These are phyloP conservation scores for Epinotia ramella DNA, from an alignment of 2,888 invertebrate genomes.

Conservation along the genomic window DNA sequence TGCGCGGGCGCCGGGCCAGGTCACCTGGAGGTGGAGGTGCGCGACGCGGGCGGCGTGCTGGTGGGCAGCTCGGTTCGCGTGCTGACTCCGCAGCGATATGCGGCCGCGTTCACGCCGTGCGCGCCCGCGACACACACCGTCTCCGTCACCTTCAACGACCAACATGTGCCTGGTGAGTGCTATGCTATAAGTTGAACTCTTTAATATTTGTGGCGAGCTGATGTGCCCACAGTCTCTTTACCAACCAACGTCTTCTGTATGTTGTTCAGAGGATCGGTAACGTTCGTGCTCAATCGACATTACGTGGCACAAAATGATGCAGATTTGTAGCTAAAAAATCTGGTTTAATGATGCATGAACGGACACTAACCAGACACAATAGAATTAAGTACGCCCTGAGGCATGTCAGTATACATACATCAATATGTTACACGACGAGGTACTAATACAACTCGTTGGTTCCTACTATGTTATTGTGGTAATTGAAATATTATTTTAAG, in stretches of 20 bases:
- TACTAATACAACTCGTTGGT: too few relatives aligned
- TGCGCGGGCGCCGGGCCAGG: constrained; percentile 98
- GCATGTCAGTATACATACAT: too few relatives aligned
- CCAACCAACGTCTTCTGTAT: too few relatives aligned
- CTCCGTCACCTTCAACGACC: constrained; percentile 97
- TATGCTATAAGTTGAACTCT: neutral
- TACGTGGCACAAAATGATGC: neutral
- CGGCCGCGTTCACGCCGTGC: constrained; percentile 97
- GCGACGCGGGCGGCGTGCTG: constrained; percentile 90
- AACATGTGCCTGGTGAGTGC: constrained; percentile 94
- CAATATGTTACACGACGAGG: too few relatives aligned
- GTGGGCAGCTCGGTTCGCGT: constrained; percentile 97
- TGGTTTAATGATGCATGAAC: neutral
- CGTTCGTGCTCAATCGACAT: neutral
- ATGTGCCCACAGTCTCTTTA: too few relatives aligned
- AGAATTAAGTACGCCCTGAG: too few relatives aligned
- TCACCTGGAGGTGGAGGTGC: constrained; percentile 97
- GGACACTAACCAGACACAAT: too few relatives aligned
- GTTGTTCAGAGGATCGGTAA: neutral
- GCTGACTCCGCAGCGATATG: constrained; percentile 94
- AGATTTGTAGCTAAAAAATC: neutral
- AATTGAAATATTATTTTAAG: too few relatives aligned
- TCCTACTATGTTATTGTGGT: too few relatives aligned
- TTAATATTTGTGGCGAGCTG: too few relatives aligned
- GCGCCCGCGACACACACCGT: constrained; percentile 94